Evolutionary conservation across 2,113 vertebrate species (phyloP).

Genomic region (chimpanzee (Pan troglodytes)): NHGRI_mPanTro3-v2.1_pri NC_072398.2:163798001-163798500

Average conservation of each 20-base stretch:
- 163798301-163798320: background rate
- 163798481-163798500: background rate
- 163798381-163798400: background rate
- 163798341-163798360: background rate
- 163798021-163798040: background rate
- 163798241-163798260: background rate
- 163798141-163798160: background rate
- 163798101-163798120: background rate
- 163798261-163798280: conserved; percentile 9
- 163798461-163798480: background rate
- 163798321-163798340: background rate
- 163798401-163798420: background rate
- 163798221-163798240: background rate
- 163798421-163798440: background rate
- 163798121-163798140: background rate
- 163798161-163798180: background rate
- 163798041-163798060: conserved; percentile 10
- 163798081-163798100: background rate
- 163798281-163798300: background rate
- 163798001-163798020: background rate
- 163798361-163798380: background rate
- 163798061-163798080: background rate
- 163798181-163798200: background rate
- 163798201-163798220: background rate
- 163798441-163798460: background rate